phyloP scores from a whole-genome alignment of 2,113 vertebrate species.

The Pitta sordida region DNA sequence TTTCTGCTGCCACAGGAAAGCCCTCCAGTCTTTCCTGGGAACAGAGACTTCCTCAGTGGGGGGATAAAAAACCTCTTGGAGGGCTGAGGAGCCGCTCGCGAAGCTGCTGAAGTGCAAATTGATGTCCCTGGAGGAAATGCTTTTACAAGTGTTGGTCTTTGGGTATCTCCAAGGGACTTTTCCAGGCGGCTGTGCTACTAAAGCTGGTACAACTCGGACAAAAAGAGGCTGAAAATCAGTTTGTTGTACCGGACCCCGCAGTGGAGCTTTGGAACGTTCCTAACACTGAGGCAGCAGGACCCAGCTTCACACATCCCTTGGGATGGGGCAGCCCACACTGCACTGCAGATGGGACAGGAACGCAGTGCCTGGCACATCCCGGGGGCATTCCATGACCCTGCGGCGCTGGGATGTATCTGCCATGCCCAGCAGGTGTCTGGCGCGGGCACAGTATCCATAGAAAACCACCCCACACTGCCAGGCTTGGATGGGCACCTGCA shows the following conservation, averaged over 20 bases:
- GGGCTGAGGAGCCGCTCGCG: neutral
- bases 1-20: neutral
- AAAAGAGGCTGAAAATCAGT: neutral
- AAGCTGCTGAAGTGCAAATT: neutral
- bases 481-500: neutral
- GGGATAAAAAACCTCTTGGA: neutral
- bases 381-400: fast-evolving
- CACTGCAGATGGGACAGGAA: neutral
- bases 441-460: fast-evolving
- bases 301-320: fast-evolving
- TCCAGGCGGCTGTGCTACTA: neutral
- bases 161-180: neutral
- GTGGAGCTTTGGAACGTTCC: neutral
- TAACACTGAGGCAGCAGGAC: neutral
- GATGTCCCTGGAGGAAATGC: neutral
- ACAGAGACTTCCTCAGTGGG: neutral
- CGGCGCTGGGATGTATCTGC: fast-evolving
- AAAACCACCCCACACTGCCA: neutral
- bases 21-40: neutral
- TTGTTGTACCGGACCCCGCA: neutral
- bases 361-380: fast-evolving
- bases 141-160: neutral
- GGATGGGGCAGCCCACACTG: fast-evolving
- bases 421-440: neutral
- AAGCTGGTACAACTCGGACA: neutral